Evolutionary conservation across 1,140 invertebrate genomes (phyloP), one percentile per base, ranked within the genome.

Genomic region (Hylyphantes graminicola): DNA sequence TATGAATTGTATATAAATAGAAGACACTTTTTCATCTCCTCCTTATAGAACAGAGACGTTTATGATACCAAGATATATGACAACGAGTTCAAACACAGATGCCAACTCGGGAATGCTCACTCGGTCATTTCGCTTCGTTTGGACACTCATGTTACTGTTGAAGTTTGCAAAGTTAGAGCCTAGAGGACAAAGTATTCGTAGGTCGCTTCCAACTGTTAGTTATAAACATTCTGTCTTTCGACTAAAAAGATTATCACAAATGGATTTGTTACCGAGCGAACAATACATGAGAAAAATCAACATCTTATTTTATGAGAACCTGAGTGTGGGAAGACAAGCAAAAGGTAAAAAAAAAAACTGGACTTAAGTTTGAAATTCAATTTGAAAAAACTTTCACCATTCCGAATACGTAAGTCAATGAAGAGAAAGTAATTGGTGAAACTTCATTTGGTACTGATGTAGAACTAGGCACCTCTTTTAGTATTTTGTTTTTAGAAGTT

Each of bases 161-260:
- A 83, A 83, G 72, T 75, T 83, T 81, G 70, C n/a, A 72, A 80
- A 81, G 55, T 81, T 83, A 83, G 80, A 83, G 15, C 50, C 57
- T 83, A 75, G 70, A 65, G n/a, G 63, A 75, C 65, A 55, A 83
- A 75, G 67, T 74, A 83, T 83, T 67, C 75, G 79, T 83, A 83
- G 80, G 50, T 83, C 67, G 80, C 80, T 83, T 65, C 70, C 59
- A 73, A 83, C 61, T 83, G 80, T 83, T 83, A 83, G 80, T 74
- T 65, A 74, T 74, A 65, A 83, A 75, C 17, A 54, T 74, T 55
- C 80, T 65, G 70, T 83, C 80, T 74, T 74, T 83, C 70, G 70
- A 59, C 13, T 53, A n/a, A 54, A 79, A 68, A 64, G n/a, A 65
- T 53, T 5, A 2, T 35, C 35, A 35, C 35, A 35, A 5, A 35